phyloP scores from a whole-genome alignment of 2,888 invertebrate genomes.

The Plagodis dolabraria region DNA sequence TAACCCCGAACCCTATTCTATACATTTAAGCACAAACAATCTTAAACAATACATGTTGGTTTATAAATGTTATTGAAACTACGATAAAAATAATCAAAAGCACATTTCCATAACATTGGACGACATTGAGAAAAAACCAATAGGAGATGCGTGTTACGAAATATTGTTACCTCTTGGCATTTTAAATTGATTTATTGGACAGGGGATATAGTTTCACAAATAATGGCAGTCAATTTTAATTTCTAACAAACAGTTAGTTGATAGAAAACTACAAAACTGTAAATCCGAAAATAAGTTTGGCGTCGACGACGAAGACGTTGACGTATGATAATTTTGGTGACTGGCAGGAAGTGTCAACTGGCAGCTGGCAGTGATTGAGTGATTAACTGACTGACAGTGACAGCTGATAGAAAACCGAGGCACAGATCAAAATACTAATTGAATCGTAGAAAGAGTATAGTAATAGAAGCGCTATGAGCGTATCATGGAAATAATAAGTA shows the following conservation, averaged over 20 bases:
- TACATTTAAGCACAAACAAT: no score
- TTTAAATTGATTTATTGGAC: slow-evolving; percentile 40
- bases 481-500: no score
- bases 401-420: no score
- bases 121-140: slow-evolving; percentile 65
- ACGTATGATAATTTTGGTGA: slow-evolving; percentile 42
- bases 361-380: no score
- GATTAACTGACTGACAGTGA: no score
- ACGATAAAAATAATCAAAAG: slow-evolving; percentile 41
- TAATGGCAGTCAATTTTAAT: background rate
- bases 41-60: no score
- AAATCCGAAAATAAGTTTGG: slow-evolving; percentile 71
- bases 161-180: slow-evolving; percentile 78
- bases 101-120: slow-evolving; percentile 76
- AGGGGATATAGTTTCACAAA: background rate
- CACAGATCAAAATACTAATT: no score
- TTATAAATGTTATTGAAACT: background rate
- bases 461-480: no score
- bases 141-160: slow-evolving; percentile 26
- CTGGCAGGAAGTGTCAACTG: slow-evolving; percentile 4
- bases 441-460: no score
- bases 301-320: slow-evolving; percentile 47
- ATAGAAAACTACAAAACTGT: slow-evolving; percentile 40
- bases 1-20: background rate
- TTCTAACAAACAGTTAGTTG: slow-evolving; percentile 7